These are phyloP conservation scores for Echinarachnius parma DNA, from an alignment of 53 echinoderm and acorn worm genomes.

Conservation along the genomic window DNA sequence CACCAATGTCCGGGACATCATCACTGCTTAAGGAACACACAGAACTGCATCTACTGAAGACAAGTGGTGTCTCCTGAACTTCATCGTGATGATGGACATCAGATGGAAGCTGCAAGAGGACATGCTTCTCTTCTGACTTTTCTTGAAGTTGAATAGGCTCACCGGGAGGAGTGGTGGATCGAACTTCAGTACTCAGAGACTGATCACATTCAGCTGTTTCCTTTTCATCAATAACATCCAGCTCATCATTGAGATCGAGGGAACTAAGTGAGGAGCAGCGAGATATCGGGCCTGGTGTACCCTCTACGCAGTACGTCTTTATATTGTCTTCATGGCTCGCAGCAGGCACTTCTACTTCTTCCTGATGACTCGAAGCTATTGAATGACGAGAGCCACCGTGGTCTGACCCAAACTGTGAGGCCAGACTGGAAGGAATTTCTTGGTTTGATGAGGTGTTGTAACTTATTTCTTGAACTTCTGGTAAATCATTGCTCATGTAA, in stretches of 20 bases:
- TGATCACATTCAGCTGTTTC: conserved; percentile 8
- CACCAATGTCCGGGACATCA: conserved; percentile 92
- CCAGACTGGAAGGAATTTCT: conserved; percentile 34
- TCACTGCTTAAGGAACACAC: conserved; percentile 92
- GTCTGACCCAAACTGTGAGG: conserved; percentile 45
- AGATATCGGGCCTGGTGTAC: conserved; percentile 87
- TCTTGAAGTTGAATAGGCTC: conserved; percentile 15
- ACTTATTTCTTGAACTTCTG: conserved; percentile 13
- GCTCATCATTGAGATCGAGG: conserved; percentile 47
- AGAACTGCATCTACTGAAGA: conserved; percentile 96
- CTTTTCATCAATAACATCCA: conserved; percentile 24
- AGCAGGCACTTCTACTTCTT: conserved; percentile 14
- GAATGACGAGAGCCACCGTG: conserved; percentile 40
- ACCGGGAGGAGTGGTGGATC: conserved; percentile 27
- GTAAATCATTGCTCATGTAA: conserved; percentile 52
- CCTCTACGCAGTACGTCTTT: conserved; percentile 93
- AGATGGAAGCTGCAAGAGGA: conserved; percentile 43
- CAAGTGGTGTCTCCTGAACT: conserved; percentile 89
- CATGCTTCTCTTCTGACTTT: conserved; percentile 16
- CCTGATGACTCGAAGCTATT: conserved; percentile 34
- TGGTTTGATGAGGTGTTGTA: conserved; percentile 38
- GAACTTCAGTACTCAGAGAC: conserved; percentile 5
- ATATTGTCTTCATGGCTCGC: conserved; percentile 81
- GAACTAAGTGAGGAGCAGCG: conserved; percentile 94
- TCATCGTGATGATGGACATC: conserved; percentile 49